Conservation (phyloP, 1,140 invertebrate species). For the Penaeus japonicus region DNA sequence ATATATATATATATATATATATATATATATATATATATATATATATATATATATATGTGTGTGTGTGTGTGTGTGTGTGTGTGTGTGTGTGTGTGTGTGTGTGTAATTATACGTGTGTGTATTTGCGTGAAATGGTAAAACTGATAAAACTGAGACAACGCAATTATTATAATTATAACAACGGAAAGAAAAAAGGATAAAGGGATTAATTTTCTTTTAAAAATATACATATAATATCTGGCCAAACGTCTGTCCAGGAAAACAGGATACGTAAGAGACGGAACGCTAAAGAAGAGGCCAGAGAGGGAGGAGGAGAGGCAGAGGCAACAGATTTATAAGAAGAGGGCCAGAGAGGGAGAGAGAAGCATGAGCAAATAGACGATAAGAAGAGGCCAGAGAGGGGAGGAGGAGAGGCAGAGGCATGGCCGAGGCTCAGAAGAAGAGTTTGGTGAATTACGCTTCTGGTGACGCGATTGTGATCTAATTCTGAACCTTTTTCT, state of each 20-base stretch:
- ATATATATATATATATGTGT: constrained; percentile 27
- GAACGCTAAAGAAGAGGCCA: background rate
- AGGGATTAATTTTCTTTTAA: too few species aligned
- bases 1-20: constrained; percentile 40
- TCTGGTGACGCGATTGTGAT: background rate
- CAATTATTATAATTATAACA: background rate
- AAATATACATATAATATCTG: too few species aligned
- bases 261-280: background rate
- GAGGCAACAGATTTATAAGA: background rate
- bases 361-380: background rate
- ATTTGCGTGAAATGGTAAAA: background rate
- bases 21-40: constrained; percentile 37
- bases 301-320: background rate
- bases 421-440: too few species aligned
- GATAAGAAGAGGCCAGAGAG: background rate
- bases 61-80: constrained; percentile 21
- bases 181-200: too few species aligned
- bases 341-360: background rate
- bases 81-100: constrained; percentile 22
- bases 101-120: too few species aligned
- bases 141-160: background rate
- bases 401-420: background rate
- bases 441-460: too few species aligned
- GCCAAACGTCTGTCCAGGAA: background rate
- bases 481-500: background rate